Conservation (phyloP, 2,888 invertebrate species). For the Tetragonisca angustula region DNA sequence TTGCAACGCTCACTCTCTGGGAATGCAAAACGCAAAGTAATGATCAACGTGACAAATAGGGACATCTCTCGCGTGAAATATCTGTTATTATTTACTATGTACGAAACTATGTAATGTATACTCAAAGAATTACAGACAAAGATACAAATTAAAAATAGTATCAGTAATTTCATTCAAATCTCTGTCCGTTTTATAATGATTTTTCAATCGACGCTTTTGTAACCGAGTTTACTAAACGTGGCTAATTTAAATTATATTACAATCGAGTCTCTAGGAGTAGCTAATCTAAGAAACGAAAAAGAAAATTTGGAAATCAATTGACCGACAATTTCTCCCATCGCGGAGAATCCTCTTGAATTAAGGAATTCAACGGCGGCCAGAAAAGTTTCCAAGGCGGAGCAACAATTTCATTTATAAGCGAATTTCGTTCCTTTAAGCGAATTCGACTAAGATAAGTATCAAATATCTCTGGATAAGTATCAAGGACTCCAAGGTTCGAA, state of each 20-base stretch:
- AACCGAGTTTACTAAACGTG: no score
- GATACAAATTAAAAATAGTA: no score
- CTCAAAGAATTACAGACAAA: no score
- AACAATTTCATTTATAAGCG: neutral
- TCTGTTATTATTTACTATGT: neutral
- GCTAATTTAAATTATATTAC: no score
- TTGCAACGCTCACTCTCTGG: neutral
- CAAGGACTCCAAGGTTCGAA: neutral
- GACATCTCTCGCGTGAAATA: neutral
- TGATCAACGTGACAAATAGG: neutral
- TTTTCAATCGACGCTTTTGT: no score
- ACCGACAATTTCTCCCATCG: neutral
- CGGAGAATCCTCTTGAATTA: neutral
- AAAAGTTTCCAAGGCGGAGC: neutral
- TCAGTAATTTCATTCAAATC: no score
- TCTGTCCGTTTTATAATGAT: no score
- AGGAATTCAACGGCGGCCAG: neutral
- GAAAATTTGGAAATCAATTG: neutral
- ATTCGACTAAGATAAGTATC: slow-evolving; percentile 1
- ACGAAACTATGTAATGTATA: no score
- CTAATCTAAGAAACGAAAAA: neutral
- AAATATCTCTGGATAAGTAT: neutral
- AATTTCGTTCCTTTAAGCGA: neutral
- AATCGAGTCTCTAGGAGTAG: no score
- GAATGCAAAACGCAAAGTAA: neutral